Base-by-base conservation (phyloP, 2,888 invertebrate species). In the Phyto melanocephala region DNA sequence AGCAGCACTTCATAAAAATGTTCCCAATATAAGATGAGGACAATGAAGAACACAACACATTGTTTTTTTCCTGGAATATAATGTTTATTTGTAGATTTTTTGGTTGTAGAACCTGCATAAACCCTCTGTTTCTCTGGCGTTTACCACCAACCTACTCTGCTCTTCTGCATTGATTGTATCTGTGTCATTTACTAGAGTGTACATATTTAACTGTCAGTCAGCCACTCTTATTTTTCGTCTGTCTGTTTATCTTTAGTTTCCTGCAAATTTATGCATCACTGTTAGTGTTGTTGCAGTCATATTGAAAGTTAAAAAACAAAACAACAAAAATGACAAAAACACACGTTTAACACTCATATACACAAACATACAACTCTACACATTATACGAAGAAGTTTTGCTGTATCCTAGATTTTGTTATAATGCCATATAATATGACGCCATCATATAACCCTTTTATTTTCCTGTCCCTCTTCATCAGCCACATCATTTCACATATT, bases 291-390 rank as follows among this genome's bases (percentile, higher is more conserved):
- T 54, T 60, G 28, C 47, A 52, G 28, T 56, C 50, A 68, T 75
- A 76, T 74, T 63, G 15, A 72, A 81, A 67, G 76, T 60, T 37
- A 37, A 77, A 78, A 81, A 74, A 74, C 33, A 33, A 78, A 78
- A 70, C 74, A 68, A 40, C 74, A 81, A 52, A 63, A 75, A 75
- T 70, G 17, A 75, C 58, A 70, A 22, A 68, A 65, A 70, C 40
- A 60, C 45, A 67, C 60, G 58, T 24, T 40, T 75, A 42, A 70
- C n/a, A 50, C 15, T 17, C 4, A 47, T 13, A 75, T 8, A 15
- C 13, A 52, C 35, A 40, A 15, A n/a, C n/a, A n/a, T n/a, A n/a
- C n/a, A n/a, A n/a, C n/a, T n/a, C n/a, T n/a, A 63, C 20, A 37
- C 4, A 65, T 35, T 50, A 58, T 33, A 52, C 42, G 33, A 56